Evolutionary conservation across 1,140 invertebrate species (phyloP).

Genomic region (Bombus affinis): DNA sequence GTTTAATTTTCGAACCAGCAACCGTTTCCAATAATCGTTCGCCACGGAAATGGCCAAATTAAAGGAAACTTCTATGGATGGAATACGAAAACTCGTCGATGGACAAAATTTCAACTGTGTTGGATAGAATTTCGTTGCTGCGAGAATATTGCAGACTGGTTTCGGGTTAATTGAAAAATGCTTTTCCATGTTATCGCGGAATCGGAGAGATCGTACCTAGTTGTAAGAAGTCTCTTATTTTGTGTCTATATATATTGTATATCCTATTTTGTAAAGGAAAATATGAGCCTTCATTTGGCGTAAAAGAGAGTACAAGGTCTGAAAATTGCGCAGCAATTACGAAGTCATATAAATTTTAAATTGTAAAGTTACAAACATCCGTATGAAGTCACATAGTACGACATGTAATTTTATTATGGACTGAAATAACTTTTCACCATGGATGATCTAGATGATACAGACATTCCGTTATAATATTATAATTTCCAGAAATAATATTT

Average conservation of each 20-base stretch:
- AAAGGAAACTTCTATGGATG: background rate
- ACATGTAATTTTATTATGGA: background rate
- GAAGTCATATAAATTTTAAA: background rate
- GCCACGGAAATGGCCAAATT: background rate
- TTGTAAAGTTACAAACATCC: background rate
- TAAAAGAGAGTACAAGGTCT: background rate
- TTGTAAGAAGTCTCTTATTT: background rate
- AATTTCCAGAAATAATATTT: background rate
- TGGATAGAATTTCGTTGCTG: background rate
- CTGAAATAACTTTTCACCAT: background rate
- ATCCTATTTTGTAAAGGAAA: too few relatives aligned
- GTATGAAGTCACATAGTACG: background rate
- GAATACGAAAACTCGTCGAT: background rate
- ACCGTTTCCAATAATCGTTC: slow-evolving; percentile 7
- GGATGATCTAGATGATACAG: background rate
- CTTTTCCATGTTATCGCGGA: too few relatives aligned
- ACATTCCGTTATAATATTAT: background rate
- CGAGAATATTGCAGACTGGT: background rate
- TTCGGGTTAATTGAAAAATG: background rate
- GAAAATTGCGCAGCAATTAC: background rate
- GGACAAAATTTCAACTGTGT: background rate
- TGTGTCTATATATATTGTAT: too few relatives aligned
- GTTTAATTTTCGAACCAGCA: background rate
- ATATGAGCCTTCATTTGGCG: too few relatives aligned
- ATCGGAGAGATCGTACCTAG: background rate